Percentiles rank a stretch among this genome's conserved stretches.
Evolutionary conservation across 53 echinoderm and acorn worm species (phyloP).

Genomic region (Crossaster papposus): DNA sequence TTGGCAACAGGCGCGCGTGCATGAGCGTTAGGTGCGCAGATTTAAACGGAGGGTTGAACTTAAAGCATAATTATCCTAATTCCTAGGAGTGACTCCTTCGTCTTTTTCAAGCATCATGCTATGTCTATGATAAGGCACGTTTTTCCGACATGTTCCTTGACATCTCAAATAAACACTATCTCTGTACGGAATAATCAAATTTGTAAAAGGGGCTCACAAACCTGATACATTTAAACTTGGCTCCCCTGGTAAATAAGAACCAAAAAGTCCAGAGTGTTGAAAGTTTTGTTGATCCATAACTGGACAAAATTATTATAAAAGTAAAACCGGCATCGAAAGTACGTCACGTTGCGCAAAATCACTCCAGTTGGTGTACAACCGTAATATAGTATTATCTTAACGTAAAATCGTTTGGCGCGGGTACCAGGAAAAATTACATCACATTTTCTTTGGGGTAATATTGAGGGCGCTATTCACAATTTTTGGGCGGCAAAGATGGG

Average conservation of each 20-base stretch:
- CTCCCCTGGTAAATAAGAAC: slow-evolving; percentile 71
- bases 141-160: slow-evolving; percentile 6
- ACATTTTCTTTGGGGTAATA: neutral
- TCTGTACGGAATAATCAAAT: neutral
- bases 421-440: slow-evolving; percentile 20
- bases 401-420: neutral
- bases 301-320: no score
- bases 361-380: neutral
- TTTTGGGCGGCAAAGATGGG: no score
- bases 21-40: no score
- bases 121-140: no score
- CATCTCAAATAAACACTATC: no score
- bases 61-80: no score
- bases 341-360: neutral
- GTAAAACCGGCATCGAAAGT: neutral
- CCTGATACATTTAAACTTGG: slow-evolving; percentile 77
- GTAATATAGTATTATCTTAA: neutral
- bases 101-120: no score
- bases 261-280: slow-evolving; percentile 78
- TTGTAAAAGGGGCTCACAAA: slow-evolving; percentile 36
- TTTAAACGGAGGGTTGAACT: no score
- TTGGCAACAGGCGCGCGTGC: no score
- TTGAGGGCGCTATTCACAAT: neutral
- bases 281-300: slow-evolving; percentile 84
- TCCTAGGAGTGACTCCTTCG: no score